A percentile compares a stretch with the other conserved stretches of the same genome.
phyloP scores from a whole-genome alignment of 1,140 invertebrate species.

The Nephotettix cincticeps region DNA sequence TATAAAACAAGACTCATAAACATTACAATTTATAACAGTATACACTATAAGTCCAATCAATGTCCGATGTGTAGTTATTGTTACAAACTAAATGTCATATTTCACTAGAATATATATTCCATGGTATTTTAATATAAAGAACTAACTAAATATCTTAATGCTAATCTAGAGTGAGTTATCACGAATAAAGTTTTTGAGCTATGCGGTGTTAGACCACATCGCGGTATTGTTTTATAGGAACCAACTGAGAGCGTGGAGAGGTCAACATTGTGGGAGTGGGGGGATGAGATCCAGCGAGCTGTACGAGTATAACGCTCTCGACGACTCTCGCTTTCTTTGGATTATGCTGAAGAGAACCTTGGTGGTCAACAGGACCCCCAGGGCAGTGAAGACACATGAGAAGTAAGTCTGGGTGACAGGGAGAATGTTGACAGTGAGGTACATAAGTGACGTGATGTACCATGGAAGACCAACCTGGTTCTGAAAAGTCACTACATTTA shows the following conservation, averaged over 20 bases:
- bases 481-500: constrained; percentile 48
- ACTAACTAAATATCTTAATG: too few relatives aligned
- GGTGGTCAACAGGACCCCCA: constrained; percentile 21
- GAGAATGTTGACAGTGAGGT: constrained; percentile 51
- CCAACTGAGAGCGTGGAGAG: not conserved
- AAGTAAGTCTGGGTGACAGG: constrained; percentile 43
- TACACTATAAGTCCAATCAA: too few relatives aligned
- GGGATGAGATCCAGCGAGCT: constrained; percentile 34
- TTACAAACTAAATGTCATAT: too few relatives aligned
- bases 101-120: too few relatives aligned
- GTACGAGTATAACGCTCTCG: constrained; percentile 31
- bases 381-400: constrained; percentile 27
- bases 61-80: too few relatives aligned
- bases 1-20: too few relatives aligned
- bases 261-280: constrained; percentile 20
- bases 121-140: too few relatives aligned
- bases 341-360: constrained; percentile 10
- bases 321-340: not conserved
- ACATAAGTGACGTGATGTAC: constrained; percentile 51
- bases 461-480: constrained; percentile 57
- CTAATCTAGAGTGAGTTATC: too few relatives aligned
- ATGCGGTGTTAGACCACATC: too few relatives aligned
- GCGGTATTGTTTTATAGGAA: not conserved
- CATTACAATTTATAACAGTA: too few relatives aligned
- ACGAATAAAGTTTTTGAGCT: too few relatives aligned